Evolutionary conservation across 1,140 invertebrate genomes (phyloP), one percentile per base, ranked within the genome.

Genomic region (Octopus sinensis): DNA sequence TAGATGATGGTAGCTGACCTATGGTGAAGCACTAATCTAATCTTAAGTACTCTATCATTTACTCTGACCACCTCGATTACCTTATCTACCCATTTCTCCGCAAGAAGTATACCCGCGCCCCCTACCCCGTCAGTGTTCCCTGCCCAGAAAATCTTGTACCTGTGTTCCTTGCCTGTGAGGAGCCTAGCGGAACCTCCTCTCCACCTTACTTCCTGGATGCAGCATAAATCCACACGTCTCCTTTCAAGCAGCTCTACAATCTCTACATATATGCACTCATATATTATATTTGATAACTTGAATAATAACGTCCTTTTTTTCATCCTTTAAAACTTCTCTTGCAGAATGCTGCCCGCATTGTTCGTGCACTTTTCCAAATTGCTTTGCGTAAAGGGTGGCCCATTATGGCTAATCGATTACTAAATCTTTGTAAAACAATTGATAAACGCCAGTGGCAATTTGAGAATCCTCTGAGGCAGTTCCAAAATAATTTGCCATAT

Each of bases 281-380:
- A 62, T 62, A 62, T 17, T 62, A 12, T 62, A 62, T 62, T 62
- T 17, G 17, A 12, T 4, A 62, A 12, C 9, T 62, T 62, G 9
- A 9, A 62, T 9, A 62, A 62, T 9, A 9, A 4, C 56, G 56
- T 62, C 17, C 56, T 17, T 17, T 12, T 12, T 17, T 62, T 12
- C 56, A 62, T 62, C 56, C 56, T 17, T 12, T 62, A 9, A 12
- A 17, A 62, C n/a, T 79, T 54, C 9, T 6, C 86, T 75, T 86
- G 75, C 90, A 98, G 94, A 99, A 99, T 90, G 95, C 96, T 62
- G 93, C 94, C 0, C 92, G 98, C 83, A 97, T 99, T 84, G 93
- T 95, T 12, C 92, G 98, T 78, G 97, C 97, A 0, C 90, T 99
- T 53, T 99, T 99, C 91, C 97, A 99, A 88, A 96, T 99, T 84